phyloP scores from a whole-genome alignment of 2,797 vertebrate species.

The Sarcoramphus papa region DNA sequence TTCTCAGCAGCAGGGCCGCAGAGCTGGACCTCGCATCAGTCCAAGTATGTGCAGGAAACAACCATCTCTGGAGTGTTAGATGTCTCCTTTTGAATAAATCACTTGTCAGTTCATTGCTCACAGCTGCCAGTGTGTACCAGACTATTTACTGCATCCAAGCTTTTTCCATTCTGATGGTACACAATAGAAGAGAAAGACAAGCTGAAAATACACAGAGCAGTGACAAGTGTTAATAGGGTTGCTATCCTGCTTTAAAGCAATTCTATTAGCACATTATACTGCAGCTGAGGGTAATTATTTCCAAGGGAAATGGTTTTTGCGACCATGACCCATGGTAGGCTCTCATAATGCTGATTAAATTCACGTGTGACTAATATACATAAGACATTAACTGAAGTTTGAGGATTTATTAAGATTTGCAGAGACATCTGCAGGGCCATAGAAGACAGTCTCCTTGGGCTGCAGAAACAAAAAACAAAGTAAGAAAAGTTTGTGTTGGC shows the following conservation, averaged over 20 bases:
- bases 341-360: constrained; percentile 48
- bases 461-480: neutral
- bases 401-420: constrained; percentile 39
- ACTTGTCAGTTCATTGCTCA: neutral
- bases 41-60: neutral
- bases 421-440: neutral
- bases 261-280: constrained; percentile 49
- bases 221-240: constrained; percentile 49
- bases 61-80: neutral
- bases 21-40: neutral
- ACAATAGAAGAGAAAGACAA: neutral
- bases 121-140: neutral
- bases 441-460: neutral
- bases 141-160: constrained; percentile 4
- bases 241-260: constrained; percentile 44
- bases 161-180: neutral
- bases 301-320: constrained; percentile 39
- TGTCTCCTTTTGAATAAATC: constrained; percentile 10
- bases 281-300: constrained; percentile 62
- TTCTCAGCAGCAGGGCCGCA: neutral
- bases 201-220: neutral
- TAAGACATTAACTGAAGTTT: constrained; percentile 31
- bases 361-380: constrained; percentile 33
- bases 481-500: neutral
- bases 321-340: constrained; percentile 14